Evolutionary conservation across 1,140 invertebrate genomes (phyloP), one percentile per base, ranked within the genome.

Genomic region (Limonius californicus): DNA sequence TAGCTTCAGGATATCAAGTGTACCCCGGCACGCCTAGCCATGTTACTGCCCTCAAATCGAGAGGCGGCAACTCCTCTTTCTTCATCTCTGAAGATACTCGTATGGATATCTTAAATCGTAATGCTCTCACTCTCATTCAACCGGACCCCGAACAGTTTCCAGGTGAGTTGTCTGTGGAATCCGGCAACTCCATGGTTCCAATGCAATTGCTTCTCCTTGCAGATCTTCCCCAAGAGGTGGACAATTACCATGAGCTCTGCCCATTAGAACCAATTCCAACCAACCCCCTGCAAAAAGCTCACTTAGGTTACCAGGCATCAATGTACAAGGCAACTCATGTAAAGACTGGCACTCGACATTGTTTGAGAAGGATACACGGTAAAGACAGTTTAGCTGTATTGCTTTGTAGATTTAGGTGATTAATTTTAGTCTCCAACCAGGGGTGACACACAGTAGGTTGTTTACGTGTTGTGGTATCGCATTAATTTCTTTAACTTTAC

Each of bases 281-380:
- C 15, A 65, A 66, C 57, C 73, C 77, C 30, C 73, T 82, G 23
- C 81, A 82, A 60, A 81, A 89, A 82, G 83, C 91, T 74, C 75
- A 86, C 66, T 73, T 91, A 76, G 86, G 88, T 15, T 91, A 90
- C 73, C 86, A 88, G 67, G 89, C 89, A 43, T 90, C 90, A n/a
- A 91, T 91, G 45, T 98, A 94, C 78, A 94, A 95, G 80, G 95
- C 92, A 55, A 89, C 90, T 42, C 90, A 94, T 80, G 85, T 89
- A 1, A 93, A 93, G 79, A 95, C 86, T 68, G 94, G 94, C 12
- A 82, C 89, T 8, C 84, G 88, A 59, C 94, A 90, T 76, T 96
- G 93, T 70, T 78, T 98, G 59, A 84, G 93, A 64, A 85, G 96
- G 71, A 85, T 98, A 67, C 95, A 97, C 78, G 90, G 90, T 82